A percentile compares a stretch with the other conserved stretches of the same genome.
Evolutionary conservation across 2,888 invertebrate species (phyloP).

Genomic region (Lasioglossum villosulum): DNA sequence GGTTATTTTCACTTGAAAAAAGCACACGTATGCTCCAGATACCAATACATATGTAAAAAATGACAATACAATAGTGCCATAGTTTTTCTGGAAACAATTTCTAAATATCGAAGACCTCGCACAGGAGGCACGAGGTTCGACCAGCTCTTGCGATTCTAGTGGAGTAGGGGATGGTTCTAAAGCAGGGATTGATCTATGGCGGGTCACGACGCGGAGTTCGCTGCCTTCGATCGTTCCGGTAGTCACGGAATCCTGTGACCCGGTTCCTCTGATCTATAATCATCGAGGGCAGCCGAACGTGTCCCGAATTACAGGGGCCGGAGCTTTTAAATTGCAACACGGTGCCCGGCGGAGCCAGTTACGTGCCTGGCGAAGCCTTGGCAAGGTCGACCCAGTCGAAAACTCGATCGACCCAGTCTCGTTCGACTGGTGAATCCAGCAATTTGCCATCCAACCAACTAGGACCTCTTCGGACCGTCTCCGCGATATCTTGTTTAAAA

Average conservation of each 20-base stretch:
- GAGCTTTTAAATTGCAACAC: conserved; percentile 37
- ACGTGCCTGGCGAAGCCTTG: conserved; percentile 36
- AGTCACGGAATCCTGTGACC: conserved; percentile 32
- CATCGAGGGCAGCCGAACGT: conserved; percentile 24
- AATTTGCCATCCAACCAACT: conserved; percentile 13
- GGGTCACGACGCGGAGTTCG: background rate
- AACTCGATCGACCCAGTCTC: conserved; percentile 50
- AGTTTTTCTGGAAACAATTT: no score
- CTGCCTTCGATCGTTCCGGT: background rate
- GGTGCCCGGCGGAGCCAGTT: conserved; percentile 39
- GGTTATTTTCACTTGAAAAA: no score
- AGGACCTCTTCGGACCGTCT: background rate
- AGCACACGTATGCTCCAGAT: no score
- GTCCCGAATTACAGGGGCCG: conserved; percentile 34
- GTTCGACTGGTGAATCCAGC: conserved; percentile 32
- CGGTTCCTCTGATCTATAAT: conserved; percentile 34
- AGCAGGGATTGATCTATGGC: background rate
- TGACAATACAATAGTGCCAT: no score
- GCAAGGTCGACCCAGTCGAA: conserved; percentile 49
- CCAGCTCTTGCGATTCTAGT: background rate
- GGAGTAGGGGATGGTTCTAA: background rate
- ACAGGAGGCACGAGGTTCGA: background rate
- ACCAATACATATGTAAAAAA: no score
- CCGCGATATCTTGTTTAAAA: conserved; percentile 33
- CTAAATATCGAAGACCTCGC: no score